These are phyloP conservation scores for Stegana nigrithorax DNA, from an alignment of 2,888 invertebrate genomes.

Conservation along the genomic window DNA sequence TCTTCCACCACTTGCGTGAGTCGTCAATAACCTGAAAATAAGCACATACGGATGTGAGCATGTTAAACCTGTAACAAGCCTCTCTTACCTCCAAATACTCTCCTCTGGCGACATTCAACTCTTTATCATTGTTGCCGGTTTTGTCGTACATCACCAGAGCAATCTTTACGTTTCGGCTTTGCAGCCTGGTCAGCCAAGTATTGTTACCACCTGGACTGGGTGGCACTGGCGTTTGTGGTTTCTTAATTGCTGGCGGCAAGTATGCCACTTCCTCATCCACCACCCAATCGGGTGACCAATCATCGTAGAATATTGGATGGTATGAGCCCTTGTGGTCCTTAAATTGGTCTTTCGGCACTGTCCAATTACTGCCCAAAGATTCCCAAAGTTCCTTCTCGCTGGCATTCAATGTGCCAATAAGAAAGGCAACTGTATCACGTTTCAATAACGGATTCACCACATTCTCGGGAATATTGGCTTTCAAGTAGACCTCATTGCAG, in stretches of 20 bases:
- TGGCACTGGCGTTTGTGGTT: slow-evolving; percentile 34
- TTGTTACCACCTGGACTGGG: slow-evolving; percentile 56
- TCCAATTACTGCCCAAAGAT: slow-evolving; percentile 95
- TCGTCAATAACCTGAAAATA: slow-evolving; percentile 97
- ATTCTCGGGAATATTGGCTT: slow-evolving; percentile 82
- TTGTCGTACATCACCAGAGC: slow-evolving; percentile 94
- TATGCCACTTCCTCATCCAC: slow-evolving; percentile 80
- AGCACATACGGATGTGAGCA: too few relatives aligned
- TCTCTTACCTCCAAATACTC: slow-evolving; percentile 91
- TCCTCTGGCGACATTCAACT: slow-evolving; percentile 92
- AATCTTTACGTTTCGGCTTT: slow-evolving; percentile 77
- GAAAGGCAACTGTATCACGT: slow-evolving; percentile 89
- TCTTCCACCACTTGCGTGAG: slow-evolving; percentile 98
- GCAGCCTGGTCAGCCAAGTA: slow-evolving; percentile 78
- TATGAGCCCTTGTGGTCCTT: slow-evolving; percentile 90
- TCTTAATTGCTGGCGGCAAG: slow-evolving; percentile 56
- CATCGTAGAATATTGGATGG: slow-evolving; percentile 96
- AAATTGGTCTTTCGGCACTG: slow-evolving; percentile 93
- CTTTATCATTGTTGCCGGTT: slow-evolving; percentile 96
- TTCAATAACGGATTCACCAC: slow-evolving; percentile 92
- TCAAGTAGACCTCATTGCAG: slow-evolving; percentile 88
- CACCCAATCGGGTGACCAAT: slow-evolving; percentile 92
- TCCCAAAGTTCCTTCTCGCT: slow-evolving; percentile 98
- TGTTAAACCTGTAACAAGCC: too few relatives aligned
- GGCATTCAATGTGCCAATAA: slow-evolving; percentile 93